Evolutionary conservation across 1,140 invertebrate genomes (phyloP).

Genomic region (Glossosoma conforme): DNA sequence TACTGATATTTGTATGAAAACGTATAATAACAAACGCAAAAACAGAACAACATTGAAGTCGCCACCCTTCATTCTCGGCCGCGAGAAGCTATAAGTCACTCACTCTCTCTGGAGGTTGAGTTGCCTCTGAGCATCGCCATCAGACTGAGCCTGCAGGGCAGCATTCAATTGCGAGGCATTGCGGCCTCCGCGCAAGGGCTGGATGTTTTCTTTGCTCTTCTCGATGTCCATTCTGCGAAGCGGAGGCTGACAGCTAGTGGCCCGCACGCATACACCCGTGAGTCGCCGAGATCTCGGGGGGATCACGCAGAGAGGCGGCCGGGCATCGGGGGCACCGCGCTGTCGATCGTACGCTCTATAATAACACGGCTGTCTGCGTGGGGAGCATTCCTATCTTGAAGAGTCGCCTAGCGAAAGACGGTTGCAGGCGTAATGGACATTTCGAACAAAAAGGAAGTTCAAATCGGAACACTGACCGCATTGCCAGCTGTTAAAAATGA

Average conservation of each 20-base stretch:
- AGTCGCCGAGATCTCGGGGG: no score
- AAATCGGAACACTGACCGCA: constrained; percentile 16
- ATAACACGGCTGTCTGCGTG: no score
- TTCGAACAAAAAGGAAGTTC: constrained; percentile 26
- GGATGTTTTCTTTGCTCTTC: constrained; percentile 86
- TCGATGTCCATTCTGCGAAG: constrained; percentile 58
- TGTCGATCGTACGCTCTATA: no score
- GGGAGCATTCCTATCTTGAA: no score
- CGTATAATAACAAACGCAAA: constrained; percentile 5
- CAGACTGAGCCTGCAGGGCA: constrained; percentile 68
- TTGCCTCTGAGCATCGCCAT: constrained; percentile 50
- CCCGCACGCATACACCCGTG: constrained; percentile 6
- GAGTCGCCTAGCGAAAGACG: constrained; percentile 14
- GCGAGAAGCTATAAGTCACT: constrained; percentile 26
- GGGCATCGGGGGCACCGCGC: no score
- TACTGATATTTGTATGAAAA: neutral
- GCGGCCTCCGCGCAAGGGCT: constrained; percentile 78
- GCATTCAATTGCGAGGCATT: constrained; percentile 68
- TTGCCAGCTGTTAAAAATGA: constrained; percentile 11
- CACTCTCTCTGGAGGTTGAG: constrained; percentile 50
- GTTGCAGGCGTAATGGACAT: constrained; percentile 21
- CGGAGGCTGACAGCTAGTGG: constrained; percentile 19
- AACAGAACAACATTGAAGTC: constrained; percentile 16
- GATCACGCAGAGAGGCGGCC: no score
- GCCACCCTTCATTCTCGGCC: constrained; percentile 20